These are phyloP conservation scores for Gallinago stenura DNA, from an alignment of 2,797 vertebrate genomes.

Conservation along the genomic window DNA sequence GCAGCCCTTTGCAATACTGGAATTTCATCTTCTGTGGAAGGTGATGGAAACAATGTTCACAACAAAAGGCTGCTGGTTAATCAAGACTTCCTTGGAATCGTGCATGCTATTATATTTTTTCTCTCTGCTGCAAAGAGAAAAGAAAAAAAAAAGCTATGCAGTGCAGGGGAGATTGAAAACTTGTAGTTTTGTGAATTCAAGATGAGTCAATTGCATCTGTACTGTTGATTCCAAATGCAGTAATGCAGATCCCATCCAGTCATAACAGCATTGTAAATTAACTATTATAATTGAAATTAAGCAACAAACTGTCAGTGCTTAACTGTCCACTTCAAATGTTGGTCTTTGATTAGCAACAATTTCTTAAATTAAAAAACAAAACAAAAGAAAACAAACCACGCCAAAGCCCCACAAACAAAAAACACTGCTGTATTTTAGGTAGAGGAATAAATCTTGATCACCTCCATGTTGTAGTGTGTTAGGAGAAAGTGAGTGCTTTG, in stretches of 20 bases:
- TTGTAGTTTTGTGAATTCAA: neutral
- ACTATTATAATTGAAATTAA: neutral
- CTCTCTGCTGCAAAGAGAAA: neutral
- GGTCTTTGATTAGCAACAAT: neutral
- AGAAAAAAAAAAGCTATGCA: neutral
- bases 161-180: neutral
- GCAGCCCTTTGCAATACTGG: neutral
- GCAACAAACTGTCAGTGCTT: neutral
- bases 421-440: neutral
- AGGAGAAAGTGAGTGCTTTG: neutral
- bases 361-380: neutral
- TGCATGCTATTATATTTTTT: fast-evolving
- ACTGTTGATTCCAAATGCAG: neutral
- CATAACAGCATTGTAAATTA: neutral
- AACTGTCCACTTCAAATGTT: neutral
- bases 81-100: fast-evolving
- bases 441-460: neutral
- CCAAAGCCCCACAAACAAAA: neutral
- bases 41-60: neutral
- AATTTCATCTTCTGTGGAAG: neutral
- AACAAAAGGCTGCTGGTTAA: neutral
- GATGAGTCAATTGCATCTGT: neutral
- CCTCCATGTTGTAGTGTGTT: neutral
- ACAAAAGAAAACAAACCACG: neutral
- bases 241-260: neutral